Evolutionary conservation across 2,113 vertebrate genomes (phyloP).

Genomic region (Morone saxatilis): DNA sequence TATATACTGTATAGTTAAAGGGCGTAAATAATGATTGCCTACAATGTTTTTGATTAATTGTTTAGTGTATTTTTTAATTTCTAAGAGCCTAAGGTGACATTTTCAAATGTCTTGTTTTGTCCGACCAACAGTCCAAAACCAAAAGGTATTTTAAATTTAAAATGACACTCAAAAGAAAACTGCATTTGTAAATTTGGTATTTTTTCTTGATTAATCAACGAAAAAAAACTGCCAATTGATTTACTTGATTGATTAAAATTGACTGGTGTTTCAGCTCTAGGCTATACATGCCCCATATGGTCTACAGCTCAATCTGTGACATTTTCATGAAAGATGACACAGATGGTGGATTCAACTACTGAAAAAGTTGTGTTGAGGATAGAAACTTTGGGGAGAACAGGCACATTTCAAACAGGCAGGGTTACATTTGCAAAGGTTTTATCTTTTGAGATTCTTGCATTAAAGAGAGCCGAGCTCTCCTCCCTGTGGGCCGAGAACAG

Average conservation of each 20-base stretch:
- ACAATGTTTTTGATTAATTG: background rate
- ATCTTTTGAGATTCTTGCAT: constrained; percentile 47
- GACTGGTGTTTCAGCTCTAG: background rate
- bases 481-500: constrained; percentile 49
- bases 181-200: background rate
- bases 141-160: too few species aligned
- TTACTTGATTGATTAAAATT: background rate
- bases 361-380: constrained; percentile 9
- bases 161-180: too few species aligned
- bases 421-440: constrained; percentile 39
- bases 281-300: background rate
- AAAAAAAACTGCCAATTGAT: background rate
- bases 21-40: background rate
- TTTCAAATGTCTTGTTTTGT: background rate
- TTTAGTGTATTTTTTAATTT: background rate
- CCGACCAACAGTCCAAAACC: background rate
- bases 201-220: too few species aligned
- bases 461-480: constrained; percentile 22
- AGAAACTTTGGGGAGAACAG: constrained; percentile 18
- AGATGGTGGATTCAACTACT: constrained; percentile 11
- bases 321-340: background rate
- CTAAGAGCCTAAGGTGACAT: background rate
- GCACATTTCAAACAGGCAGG: constrained; percentile 26
- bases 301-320: background rate
- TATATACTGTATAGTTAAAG: too few species aligned